These are phyloP conservation scores for Rhagoletis pomonella DNA, from an alignment of 1,140 invertebrate genomes.

Conservation along the genomic window DNA sequence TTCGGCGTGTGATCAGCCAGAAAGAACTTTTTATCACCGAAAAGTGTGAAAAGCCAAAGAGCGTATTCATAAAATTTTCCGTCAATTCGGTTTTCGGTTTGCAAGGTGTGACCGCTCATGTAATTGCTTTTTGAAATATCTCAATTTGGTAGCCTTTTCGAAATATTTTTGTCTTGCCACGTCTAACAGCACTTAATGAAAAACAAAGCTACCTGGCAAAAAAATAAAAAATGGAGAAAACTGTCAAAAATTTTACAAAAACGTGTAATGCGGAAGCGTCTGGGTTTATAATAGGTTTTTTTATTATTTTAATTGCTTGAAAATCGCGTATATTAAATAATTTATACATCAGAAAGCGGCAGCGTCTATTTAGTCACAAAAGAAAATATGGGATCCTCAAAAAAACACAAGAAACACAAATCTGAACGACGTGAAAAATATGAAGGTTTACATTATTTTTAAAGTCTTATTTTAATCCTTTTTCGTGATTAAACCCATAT, in stretches of 20 bases:
- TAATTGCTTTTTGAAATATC: no score
- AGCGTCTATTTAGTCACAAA: neutral
- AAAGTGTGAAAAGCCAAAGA: no score
- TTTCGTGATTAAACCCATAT: neutral
- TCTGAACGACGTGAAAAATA: constrained; percentile 79
- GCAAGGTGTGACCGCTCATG: no score
- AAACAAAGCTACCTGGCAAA: constrained; percentile 33
- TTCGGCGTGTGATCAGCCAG: no score
- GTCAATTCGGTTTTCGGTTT: no score
- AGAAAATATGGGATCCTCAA: constrained; percentile 73
- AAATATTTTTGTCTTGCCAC: no score
- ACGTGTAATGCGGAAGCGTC: constrained; percentile 25
- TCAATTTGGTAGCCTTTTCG: no score
- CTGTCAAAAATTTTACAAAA: constrained; percentile 47
- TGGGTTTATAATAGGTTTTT: neutral
- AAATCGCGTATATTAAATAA: neutral
- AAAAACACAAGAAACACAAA: constrained; percentile 87
- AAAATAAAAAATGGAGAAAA: constrained; percentile 43
- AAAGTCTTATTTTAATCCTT: neutral
- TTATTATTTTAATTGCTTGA: neutral
- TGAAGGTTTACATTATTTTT: constrained; percentile 76
- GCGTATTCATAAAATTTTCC: no score
- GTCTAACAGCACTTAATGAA: neutral
- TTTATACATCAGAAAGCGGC: neutral
- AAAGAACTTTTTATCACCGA: no score